A percentile compares a stretch with the other conserved stretches of the same genome.
Conservation (phyloP, 2,797 vertebrate genomes). For the Chrosomus eos region DNA sequence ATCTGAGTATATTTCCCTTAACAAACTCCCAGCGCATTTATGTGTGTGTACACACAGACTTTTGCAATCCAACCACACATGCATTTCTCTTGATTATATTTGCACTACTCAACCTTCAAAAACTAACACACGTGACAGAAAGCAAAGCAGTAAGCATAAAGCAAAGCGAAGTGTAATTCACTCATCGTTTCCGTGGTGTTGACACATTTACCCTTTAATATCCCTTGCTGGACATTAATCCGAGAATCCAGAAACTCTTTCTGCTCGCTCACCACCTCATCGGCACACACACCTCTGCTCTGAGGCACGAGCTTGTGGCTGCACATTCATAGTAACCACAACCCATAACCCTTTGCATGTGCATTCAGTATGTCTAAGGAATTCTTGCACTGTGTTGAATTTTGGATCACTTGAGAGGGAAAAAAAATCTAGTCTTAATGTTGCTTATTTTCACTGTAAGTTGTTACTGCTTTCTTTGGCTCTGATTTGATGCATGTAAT, state of each 20-base stretch:
- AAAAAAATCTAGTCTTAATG: not conserved
- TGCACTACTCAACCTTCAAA: slow-evolving; percentile 28
- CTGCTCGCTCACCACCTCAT: slow-evolving; percentile 52
- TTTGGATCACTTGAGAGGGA: slow-evolving; percentile 14
- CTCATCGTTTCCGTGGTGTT: slow-evolving; percentile 44
- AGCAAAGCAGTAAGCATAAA: slow-evolving; percentile 15
- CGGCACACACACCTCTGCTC: slow-evolving; percentile 48
- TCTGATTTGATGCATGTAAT: slow-evolving; percentile 29
- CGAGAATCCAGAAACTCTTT: slow-evolving; percentile 29
- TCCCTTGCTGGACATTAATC: slow-evolving; percentile 59
- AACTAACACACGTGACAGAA: slow-evolving; percentile 2
- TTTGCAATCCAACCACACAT: not conserved
- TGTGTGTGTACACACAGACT: not conserved
- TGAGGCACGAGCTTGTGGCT: slow-evolving; percentile 35
- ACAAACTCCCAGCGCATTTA: not conserved
- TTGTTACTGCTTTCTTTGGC: slow-evolving; percentile 46
- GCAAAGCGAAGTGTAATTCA: slow-evolving; percentile 44
- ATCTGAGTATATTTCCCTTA: slow-evolving; percentile 11
- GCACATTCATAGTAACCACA: slow-evolving; percentile 15
- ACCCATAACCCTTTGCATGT: slow-evolving; percentile 31
- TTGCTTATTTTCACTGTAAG: slow-evolving; percentile 43
- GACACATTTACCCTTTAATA: slow-evolving; percentile 53
- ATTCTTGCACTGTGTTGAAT: slow-evolving; percentile 16
- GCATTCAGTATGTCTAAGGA: slow-evolving; percentile 23
- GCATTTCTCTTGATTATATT: slow-evolving; percentile 5